Percentiles rank a stretch among this genome's conserved stretches.
Evolutionary conservation across 1,140 invertebrate species (phyloP).

Genomic region (Lordiphosa stackelbergi): DNA sequence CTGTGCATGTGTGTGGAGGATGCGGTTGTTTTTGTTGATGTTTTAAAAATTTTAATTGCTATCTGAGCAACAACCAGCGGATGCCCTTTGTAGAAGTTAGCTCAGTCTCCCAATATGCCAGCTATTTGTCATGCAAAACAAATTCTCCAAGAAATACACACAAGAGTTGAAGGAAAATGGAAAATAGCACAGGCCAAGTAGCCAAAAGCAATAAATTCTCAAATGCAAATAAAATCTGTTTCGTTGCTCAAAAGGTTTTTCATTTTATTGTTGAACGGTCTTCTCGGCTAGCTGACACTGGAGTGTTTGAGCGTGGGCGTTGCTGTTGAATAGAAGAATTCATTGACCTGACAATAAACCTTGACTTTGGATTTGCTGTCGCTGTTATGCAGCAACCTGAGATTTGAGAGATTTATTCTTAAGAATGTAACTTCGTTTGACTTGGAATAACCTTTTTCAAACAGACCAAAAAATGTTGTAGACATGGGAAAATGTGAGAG

Average conservation of each 20-base stretch:
- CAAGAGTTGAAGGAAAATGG: conserved; percentile 36
- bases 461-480: too few relatives aligned
- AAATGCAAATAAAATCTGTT: conserved; percentile 59
- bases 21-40: conserved; percentile 34
- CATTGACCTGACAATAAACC: conserved; percentile 35
- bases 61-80: conserved; percentile 18
- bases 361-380: conserved; percentile 46
- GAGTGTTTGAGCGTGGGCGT: conserved; percentile 27
- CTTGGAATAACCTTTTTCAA: background rate
- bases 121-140: conserved; percentile 14
- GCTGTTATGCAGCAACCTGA: conserved; percentile 35
- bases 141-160: conserved; percentile 44
- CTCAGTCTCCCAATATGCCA: conserved; percentile 1
- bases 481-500: too few relatives aligned
- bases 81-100: conserved; percentile 23
- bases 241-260: too few relatives aligned
- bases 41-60: conserved; percentile 62
- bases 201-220: conserved; percentile 55
- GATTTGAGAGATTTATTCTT: background rate
- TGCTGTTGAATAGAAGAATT: conserved; percentile 20
- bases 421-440: background rate
- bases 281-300: conserved; percentile 12
- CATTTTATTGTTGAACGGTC: conserved; percentile 16
- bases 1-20: conserved; percentile 11
- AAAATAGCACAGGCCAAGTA: conserved; percentile 30